Conservation (phyloP, 2,113 vertebrate species). For the Ranitomeya imitator region DNA sequence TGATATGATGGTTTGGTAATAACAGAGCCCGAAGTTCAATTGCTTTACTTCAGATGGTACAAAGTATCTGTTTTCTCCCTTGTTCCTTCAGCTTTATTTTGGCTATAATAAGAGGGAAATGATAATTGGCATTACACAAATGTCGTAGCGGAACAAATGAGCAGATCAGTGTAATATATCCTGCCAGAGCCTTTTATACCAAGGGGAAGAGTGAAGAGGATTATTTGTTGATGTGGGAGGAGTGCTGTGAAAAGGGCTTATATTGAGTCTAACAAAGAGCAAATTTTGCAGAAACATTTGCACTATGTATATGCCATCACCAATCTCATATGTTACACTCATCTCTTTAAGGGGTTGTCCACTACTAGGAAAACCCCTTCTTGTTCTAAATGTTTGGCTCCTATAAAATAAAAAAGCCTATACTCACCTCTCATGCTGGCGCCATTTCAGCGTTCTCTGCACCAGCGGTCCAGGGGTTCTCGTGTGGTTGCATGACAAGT, state of each 20-base stretch:
- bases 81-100: not conserved
- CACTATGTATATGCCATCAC: too few relatives aligned
- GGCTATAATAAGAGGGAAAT: conserved; percentile 3
- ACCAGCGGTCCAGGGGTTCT: too few relatives aligned
- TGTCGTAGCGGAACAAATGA: not conserved
- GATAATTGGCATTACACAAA: not conserved
- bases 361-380: too few relatives aligned
- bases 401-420: too few relatives aligned
- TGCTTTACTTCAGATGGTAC: not conserved
- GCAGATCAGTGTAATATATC: not conserved
- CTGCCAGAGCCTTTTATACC: not conserved
- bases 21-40: not conserved
- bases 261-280: not conserved
- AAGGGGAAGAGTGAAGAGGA: not conserved
- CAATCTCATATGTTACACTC: not conserved
- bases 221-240: not conserved
- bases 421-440: too few relatives aligned
- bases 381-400: too few relatives aligned
- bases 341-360: not conserved
- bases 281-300: not conserved
- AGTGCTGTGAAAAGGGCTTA: not conserved
- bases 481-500: too few relatives aligned
- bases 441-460: too few relatives aligned
- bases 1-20: not conserved
- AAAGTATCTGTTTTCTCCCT: not conserved